phyloP scores from a whole-genome alignment of 2,888 invertebrate species.

The Xiphydria camelus region DNA sequence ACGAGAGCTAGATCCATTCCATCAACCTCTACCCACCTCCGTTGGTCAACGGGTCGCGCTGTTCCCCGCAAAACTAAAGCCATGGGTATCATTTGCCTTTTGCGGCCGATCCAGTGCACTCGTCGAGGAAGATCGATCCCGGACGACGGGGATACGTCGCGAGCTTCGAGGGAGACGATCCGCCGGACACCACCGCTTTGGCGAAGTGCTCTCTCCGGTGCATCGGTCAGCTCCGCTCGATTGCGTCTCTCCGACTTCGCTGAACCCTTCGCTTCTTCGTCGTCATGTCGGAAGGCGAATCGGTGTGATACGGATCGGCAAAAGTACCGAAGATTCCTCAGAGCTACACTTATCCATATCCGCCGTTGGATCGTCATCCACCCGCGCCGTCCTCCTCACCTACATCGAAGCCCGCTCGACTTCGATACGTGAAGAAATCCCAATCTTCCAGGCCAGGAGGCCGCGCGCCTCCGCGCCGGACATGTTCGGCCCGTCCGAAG shows the following conservation, averaged over 20 bases:
- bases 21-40: slow-evolving; percentile 37
- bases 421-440: slow-evolving; percentile 12
- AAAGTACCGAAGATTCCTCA: too few relatives aligned
- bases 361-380: too few relatives aligned
- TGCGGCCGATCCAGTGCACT: slow-evolving; percentile 25
- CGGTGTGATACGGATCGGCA: too few relatives aligned
- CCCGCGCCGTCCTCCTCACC: background rate
- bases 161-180: background rate
- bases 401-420: slow-evolving; percentile 1
- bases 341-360: too few relatives aligned
- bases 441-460: slow-evolving; percentile 4
- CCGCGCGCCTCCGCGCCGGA: background rate
- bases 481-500: background rate
- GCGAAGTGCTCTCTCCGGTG: too few relatives aligned
- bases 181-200: background rate
- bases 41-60: slow-evolving; percentile 25
- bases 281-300: too few relatives aligned
- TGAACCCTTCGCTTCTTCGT: too few relatives aligned
- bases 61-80: slow-evolving; percentile 28
- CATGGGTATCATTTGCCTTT: slow-evolving; percentile 35
- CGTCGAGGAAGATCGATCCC: too few relatives aligned
- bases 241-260: too few relatives aligned
- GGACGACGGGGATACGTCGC: background rate
- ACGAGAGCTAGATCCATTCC: slow-evolving; percentile 49
- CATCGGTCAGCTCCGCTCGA: too few relatives aligned